These are phyloP conservation scores for Pagrus major DNA, from an alignment of 2,113 vertebrate genomes.

Conservation along the genomic window DNA sequence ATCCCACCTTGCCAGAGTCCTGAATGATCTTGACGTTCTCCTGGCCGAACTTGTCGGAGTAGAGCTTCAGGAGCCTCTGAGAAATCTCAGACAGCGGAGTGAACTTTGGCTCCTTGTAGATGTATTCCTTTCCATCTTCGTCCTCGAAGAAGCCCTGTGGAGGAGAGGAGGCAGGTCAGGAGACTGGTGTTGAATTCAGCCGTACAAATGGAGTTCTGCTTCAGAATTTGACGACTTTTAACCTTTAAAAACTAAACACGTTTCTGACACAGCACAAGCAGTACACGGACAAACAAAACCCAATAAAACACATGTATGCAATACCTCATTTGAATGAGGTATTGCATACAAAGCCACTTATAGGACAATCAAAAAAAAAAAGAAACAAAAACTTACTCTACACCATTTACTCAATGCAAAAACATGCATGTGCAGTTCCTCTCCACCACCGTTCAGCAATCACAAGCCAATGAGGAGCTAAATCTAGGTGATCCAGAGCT, in stretches of 20 bases:
- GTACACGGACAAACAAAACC: not conserved
- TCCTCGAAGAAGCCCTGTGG: conserved; percentile 96
- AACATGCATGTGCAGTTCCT: not conserved
- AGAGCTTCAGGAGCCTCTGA: conserved; percentile 96
- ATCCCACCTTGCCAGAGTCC: conserved; percentile 92
- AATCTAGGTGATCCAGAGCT: not conserved
- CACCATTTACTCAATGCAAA: too few relatives aligned
- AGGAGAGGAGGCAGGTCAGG: not conserved
- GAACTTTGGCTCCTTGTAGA: conserved; percentile 99
- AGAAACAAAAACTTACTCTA: not conserved
- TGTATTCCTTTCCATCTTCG: conserved; percentile 98
- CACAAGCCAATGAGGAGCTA: not conserved
- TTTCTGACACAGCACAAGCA: not conserved
- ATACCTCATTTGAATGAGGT: not conserved
- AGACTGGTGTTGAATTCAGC: not conserved
- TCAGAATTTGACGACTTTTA: not conserved
- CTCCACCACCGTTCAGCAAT: too few relatives aligned
- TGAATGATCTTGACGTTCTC: conserved; percentile 99
- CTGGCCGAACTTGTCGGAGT: conserved; percentile 97
- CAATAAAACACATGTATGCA: not conserved
- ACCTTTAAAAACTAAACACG: not conserved
- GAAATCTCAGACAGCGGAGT: conserved; percentile 97
- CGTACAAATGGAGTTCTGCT: too few relatives aligned
- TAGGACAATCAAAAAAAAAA: not conserved
- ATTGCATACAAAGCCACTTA: not conserved